Evolutionary conservation across 2,113 vertebrate species (phyloP).

Genomic region (Oryzias woworae): DNA sequence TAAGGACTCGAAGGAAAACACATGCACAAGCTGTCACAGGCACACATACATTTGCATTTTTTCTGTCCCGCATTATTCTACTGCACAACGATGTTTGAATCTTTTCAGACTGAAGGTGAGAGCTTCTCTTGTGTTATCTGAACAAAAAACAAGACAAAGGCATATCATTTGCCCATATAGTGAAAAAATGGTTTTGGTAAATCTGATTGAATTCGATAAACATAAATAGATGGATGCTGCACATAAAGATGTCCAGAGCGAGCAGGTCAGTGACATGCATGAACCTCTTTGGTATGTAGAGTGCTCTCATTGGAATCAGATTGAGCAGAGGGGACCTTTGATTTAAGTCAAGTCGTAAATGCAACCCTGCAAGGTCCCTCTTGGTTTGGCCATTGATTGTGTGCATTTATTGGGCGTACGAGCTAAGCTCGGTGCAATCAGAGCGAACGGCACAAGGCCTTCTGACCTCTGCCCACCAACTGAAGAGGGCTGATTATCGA

Average conservation of each 20-base stretch:
- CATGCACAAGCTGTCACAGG: background rate
- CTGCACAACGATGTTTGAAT: background rate
- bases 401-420: constrained; percentile 44
- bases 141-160: constrained; percentile 38
- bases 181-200: constrained; percentile 23
- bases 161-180: constrained; percentile 4
- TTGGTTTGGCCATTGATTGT: constrained; percentile 60
- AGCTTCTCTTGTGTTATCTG: constrained; percentile 33
- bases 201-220: constrained; percentile 41
- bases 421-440: constrained; percentile 51
- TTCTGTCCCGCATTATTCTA: background rate
- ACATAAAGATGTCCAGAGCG: background rate
- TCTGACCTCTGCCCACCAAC: constrained; percentile 43
- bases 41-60: constrained; percentile 15
- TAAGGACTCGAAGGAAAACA: constrained; percentile 35
- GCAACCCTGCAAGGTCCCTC: constrained; percentile 37
- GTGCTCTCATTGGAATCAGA: constrained; percentile 52
- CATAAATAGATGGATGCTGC: constrained; percentile 10
- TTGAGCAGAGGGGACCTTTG: constrained; percentile 55
- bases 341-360: constrained; percentile 65
- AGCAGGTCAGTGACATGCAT: constrained; percentile 42
- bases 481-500: constrained; percentile 59
- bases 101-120: background rate
- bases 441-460: constrained; percentile 47
- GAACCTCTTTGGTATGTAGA: constrained; percentile 34